Conservation (phyloP, 1,140 invertebrate species). For the Dreissena rostriformis region DNA sequence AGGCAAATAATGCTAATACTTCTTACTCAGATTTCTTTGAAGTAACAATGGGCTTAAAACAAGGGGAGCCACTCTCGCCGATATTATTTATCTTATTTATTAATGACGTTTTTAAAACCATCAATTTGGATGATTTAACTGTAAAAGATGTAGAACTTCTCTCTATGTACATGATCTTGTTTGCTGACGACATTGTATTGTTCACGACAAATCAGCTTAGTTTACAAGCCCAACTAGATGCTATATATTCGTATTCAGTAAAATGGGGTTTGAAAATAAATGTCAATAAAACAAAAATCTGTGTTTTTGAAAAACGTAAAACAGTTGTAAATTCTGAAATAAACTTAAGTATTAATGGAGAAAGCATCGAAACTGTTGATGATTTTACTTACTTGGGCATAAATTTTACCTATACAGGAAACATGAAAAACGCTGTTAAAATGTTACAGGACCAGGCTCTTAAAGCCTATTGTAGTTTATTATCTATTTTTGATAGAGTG, state of each 20-base stretch:
- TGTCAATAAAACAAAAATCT: slow-evolving; percentile 17
- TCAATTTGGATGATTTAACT: slow-evolving; percentile 7
- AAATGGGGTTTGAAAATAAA: slow-evolving; percentile 15
- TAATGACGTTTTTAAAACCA: background rate
- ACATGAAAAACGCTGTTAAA: background rate
- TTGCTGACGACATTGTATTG: slow-evolving; percentile 24
- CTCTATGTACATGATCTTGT: slow-evolving; percentile 1
- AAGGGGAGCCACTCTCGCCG: slow-evolving; percentile 7
- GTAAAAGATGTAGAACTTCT: background rate
- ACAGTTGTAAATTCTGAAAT: background rate
- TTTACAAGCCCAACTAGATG: slow-evolving; percentile 11
- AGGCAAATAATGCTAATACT: background rate
- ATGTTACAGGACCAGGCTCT: background rate
- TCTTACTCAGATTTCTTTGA: slow-evolving; percentile 15
- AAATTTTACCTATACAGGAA: background rate
- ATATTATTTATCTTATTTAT: slow-evolving; percentile 15
- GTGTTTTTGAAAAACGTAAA: slow-evolving; percentile 20
- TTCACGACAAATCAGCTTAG: background rate
- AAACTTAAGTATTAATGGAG: too few species aligned
- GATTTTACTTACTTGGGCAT: slow-evolving; percentile 13
- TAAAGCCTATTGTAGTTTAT: slow-evolving; percentile 2
- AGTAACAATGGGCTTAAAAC: too few species aligned
- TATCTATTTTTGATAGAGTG: background rate
- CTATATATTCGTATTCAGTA: slow-evolving; percentile 1
- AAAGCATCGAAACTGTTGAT: slow-evolving; percentile 1